Base-by-base conservation (phyloP, 2,113 vertebrate species). In the Chamaea fasciata region DNA sequence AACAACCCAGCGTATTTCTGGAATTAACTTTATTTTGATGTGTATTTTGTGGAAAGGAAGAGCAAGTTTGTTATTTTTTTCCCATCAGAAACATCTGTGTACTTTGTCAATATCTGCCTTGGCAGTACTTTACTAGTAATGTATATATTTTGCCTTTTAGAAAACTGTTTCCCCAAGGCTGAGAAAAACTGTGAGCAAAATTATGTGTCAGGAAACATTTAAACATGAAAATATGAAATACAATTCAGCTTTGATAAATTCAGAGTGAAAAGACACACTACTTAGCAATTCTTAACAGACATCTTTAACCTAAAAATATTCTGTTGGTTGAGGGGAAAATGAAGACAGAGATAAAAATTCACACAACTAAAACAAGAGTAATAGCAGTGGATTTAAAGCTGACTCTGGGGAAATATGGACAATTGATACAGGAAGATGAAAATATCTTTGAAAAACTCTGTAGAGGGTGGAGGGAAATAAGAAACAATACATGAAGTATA, bases 391-490 rank as follows among this genome's bases (percentile, higher is more conserved):
- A 53, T 83, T 89, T 95, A 84, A 92, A 89, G 69, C 35, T 64
- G 67, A 21, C 82, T 87, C 82, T 59, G 20, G 88, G 84, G 89
- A 90, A 94, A 77, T 70, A 69, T 4, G 28, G 56, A 83, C 75
- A 95, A 91, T 86, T 91, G 78, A 83, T 73, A 95, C 52, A 91
- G 76, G 82, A 94, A 94, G 59, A 35, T 70, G 85, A 85, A 92
- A 91, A 35, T 87, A 70, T 53, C 67, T 90, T 92, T 70, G 60
- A 67, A 92, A 95, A 95, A 47, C 31, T 91, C 53, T 70, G 42
- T 37, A 65, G 55, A 85, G 41, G 57, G 42, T 1, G 5, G 55
- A 83, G 63, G 63, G 90, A 89, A 93, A 93, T 49, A 90, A 87
- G 67, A 70, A 95, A 77, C 46, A 91, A 74, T 83, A 49, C 39